Conservation (phyloP, 2,113 vertebrate genomes). For the Coregonus clupeaformis region DNA sequence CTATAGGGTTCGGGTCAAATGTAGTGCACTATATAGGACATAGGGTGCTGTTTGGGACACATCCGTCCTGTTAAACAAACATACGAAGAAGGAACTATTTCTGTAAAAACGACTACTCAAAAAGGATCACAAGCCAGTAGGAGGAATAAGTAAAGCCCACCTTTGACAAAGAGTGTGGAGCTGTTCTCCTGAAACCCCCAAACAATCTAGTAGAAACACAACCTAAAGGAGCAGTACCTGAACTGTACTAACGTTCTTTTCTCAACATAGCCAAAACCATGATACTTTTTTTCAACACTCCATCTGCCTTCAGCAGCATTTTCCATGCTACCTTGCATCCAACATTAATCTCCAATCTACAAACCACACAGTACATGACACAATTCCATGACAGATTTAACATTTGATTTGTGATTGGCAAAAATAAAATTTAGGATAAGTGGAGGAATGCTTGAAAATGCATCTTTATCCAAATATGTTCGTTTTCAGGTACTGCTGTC, state of each 20-base stretch:
- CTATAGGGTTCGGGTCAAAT: no score
- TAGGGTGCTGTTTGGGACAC: no score
- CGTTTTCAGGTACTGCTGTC: conserved; percentile 37
- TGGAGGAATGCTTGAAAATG: conserved; percentile 17
- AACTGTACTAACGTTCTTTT: conserved; percentile 19
- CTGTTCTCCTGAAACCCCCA: conserved; percentile 18
- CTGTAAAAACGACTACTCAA: conserved; percentile 46
- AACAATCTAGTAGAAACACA: conserved; percentile 19
- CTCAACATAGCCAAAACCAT: conserved; percentile 25
- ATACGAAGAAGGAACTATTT: conserved; percentile 23
- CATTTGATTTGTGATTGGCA: conserved; percentile 31
- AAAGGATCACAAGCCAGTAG: conserved; percentile 8
- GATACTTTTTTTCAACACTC: conserved; percentile 3
- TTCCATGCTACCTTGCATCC: conserved; percentile 21
- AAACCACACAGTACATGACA: conserved; percentile 43
- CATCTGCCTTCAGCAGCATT: not conserved
- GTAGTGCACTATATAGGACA: no score
- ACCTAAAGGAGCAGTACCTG: conserved; percentile 29
- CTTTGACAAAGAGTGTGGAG: conserved; percentile 10
- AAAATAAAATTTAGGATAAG: not conserved
- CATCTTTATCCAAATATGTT: conserved; percentile 39
- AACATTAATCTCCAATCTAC: conserved; percentile 35
- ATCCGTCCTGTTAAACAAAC: conserved; percentile 27
- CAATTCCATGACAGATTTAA: conserved; percentile 36
- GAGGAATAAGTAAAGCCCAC: conserved; percentile 12